A percentile compares a stretch with the other conserved stretches of the same genome.
These are phyloP conservation scores for Parascotia fuliginaria DNA, from an alignment of 2,888 invertebrate species.

Conservation along the genomic window DNA sequence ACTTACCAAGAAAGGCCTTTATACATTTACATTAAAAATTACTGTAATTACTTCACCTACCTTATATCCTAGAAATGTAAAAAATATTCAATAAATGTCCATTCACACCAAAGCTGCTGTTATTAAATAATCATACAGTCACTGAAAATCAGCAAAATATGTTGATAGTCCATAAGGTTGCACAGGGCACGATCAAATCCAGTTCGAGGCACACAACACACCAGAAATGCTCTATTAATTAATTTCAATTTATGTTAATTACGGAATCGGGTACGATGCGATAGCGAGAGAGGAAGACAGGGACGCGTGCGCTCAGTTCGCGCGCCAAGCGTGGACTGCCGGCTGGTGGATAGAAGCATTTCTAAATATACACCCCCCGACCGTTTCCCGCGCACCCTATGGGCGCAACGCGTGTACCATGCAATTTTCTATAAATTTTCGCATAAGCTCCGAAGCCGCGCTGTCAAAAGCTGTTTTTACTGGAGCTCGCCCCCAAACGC, in stretches of 20 bases:
- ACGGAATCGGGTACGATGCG: slow-evolving; percentile 65
- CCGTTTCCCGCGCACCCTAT: slow-evolving; percentile 69
- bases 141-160: slow-evolving; percentile 34
- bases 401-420: slow-evolving; percentile 77
- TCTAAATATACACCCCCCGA: slow-evolving; percentile 83
- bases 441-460: slow-evolving; percentile 79
- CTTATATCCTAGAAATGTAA: slow-evolving; percentile 58
- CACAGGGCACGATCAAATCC: slow-evolving; percentile 70
- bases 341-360: slow-evolving; percentile 64
- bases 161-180: slow-evolving; percentile 52
- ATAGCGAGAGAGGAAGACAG: slow-evolving; percentile 48
- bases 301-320: slow-evolving; percentile 64
- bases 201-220: slow-evolving; percentile 72
- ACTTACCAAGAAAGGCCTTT: slow-evolving; percentile 19
- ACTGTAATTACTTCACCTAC: slow-evolving; percentile 53
- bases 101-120: slow-evolving; percentile 51
- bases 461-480: slow-evolving; percentile 83
- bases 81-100: slow-evolving; percentile 61
- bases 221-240: slow-evolving; percentile 55
- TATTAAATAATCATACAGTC: slow-evolving; percentile 56
- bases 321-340: slow-evolving; percentile 74
- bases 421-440: slow-evolving; percentile 85
- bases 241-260: slow-evolving; percentile 72
- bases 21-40: slow-evolving; percentile 29
- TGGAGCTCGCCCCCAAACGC: slow-evolving; percentile 60